Evolutionary conservation across 2,113 vertebrate species (phyloP), one percentile per base, ranked within the genome.

Genomic region (Mesoclemmys tuberculata): DNA sequence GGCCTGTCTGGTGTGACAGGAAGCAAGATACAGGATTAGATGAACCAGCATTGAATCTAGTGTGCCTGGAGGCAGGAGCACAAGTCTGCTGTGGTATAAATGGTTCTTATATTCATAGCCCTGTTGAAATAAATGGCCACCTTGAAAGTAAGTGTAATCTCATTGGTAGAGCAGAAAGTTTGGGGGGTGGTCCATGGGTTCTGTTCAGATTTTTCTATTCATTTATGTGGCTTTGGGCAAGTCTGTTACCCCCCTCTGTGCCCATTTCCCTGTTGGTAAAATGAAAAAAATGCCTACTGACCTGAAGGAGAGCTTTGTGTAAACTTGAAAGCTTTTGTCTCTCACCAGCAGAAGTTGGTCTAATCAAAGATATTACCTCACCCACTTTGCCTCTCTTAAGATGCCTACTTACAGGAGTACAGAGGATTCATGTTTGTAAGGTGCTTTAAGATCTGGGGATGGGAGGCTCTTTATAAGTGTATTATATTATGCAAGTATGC

Each of bases 131-230:
- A 0, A 2, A 52, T 35, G 84, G 29, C n/a, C 91, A 21, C 79
- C 22, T 86, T n/a, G 84, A 94, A 56, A 92, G 77, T 38, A 88
- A 89, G 79, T 2, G 89, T 19, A 95, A n/a, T 26, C 52, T 75
- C 0, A 8, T 51, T 94, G 84, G 91, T 92, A 48, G 61, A 89
- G 35, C n/a, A 1, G 0, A 54, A 79, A 94, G 68, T 88, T 78
- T 52, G 51, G 90, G 64, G 86, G 87, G 89, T 14, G 6, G 31
- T 90, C 93, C 87, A 22, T 89, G 86, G 93, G 31, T 27, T 91
- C 41, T 89, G n/a, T 89, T 48, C 27, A 81, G 58, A 49, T 94
- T 3, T 38, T 95, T 90, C 22, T 81, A 6, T 29, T n/a, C 35
- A n/a, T 38, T 38, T 44, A 46, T 85, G 35, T 90, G 54, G 41